A percentile compares a stretch with the other conserved stretches of the same genome.
These are phyloP conservation scores for Temnothorax ravouxi DNA, from an alignment of 2,888 invertebrate genomes.

Conservation along the genomic window DNA sequence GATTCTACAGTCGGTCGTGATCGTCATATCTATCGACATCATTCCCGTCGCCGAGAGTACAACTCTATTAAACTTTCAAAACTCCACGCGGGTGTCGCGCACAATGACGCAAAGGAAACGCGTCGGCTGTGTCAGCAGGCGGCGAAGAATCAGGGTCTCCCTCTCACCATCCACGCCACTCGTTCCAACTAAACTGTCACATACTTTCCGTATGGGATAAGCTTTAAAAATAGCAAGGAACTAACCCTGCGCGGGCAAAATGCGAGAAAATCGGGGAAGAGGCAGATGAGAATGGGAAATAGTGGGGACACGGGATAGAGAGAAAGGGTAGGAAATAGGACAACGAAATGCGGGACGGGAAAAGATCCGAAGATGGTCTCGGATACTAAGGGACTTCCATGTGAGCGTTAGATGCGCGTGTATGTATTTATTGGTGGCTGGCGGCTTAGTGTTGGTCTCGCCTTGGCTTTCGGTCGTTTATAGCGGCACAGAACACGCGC, in stretches of 20 bases:
- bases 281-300: constrained; percentile 21
- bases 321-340: constrained; percentile 65
- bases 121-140: constrained; percentile 73
- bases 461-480: constrained; percentile 41
- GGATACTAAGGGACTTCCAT: constrained; percentile 38
- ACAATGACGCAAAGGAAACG: constrained; percentile 71
- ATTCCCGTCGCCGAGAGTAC: constrained; percentile 58
- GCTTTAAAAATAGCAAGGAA: constrained; percentile 74
- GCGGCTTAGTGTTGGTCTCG: constrained; percentile 19
- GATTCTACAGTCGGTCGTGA: constrained; percentile 35
- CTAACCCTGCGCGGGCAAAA: constrained; percentile 67
- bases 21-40: constrained; percentile 48
- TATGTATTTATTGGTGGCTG: constrained; percentile 29
- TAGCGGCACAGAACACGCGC: constrained; percentile 8
- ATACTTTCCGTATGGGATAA: constrained; percentile 75
- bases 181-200: constrained; percentile 74
- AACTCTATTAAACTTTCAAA: constrained; percentile 78
- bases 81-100: constrained; percentile 73
- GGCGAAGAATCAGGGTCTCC: constrained; percentile 38
- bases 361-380: constrained; percentile 44
- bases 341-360: constrained; percentile 59
- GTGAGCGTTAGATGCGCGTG: constrained; percentile 11
- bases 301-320: constrained; percentile 2
- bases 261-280: constrained; percentile 52
- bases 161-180: constrained; percentile 24